phyloP scores from a whole-genome alignment of 2,113 vertebrate genomes.

The Lethenteron camtschaticum region DNA sequence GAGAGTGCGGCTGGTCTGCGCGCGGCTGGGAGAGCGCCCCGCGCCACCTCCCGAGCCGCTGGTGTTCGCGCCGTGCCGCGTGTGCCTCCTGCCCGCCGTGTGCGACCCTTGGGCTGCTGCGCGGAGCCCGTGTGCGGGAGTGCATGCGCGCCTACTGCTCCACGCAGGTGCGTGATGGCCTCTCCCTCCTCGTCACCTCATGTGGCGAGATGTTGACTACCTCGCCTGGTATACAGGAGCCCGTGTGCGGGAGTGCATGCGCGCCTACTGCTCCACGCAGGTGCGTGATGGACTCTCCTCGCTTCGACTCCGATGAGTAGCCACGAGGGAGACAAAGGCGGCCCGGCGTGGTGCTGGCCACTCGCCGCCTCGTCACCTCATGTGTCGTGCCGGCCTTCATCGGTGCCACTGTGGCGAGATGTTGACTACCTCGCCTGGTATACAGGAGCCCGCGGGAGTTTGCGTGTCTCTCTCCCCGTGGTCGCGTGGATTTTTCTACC shows the following conservation, averaged over 20 bases:
- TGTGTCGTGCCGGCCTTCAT: no score
- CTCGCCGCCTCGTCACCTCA: no score
- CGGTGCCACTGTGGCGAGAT: no score
- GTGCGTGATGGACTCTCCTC: conserved; percentile 17
- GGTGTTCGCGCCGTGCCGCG: conserved; percentile 44
- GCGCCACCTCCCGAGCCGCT: conserved; percentile 15
- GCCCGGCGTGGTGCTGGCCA: no score
- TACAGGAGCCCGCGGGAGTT: no score
- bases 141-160: conserved; percentile 73
- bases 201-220: no score
- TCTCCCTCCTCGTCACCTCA: no score
- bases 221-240: conserved; percentile 18
- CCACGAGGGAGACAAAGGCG: no score
- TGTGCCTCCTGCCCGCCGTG: conserved; percentile 60
- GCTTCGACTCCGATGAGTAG: no score
- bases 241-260: conserved; percentile 85
- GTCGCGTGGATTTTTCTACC: no score
- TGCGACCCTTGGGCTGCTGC: conserved; percentile 63
- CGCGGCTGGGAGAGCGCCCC: not conserved
- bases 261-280: conserved; percentile 67
- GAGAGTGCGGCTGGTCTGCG: not conserved
- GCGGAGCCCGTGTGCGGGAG: conserved; percentile 76
- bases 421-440: no score
- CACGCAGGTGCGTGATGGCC: conserved; percentile 37
- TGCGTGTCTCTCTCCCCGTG: no score